A percentile compares a stretch with the other conserved stretches of the same genome.
These are phyloP conservation scores for Paralvinella palmiformis DNA, from an alignment of 1,140 invertebrate species.

Conservation along the genomic window DNA sequence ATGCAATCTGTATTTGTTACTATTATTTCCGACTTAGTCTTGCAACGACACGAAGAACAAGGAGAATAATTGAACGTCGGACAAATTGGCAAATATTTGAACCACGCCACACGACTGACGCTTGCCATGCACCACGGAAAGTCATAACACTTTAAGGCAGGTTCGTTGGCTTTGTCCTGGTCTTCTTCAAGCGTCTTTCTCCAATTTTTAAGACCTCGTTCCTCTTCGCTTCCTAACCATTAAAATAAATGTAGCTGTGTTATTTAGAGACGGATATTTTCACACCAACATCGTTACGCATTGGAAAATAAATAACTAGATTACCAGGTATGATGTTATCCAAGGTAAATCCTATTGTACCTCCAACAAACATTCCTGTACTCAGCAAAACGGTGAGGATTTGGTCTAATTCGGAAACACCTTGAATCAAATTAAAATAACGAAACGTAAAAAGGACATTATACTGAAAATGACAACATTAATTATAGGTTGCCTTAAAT, in stretches of 20 bases:
- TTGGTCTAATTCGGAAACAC: slow-evolving; percentile 25
- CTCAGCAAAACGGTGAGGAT: slow-evolving; percentile 35
- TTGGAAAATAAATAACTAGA: too few relatives aligned
- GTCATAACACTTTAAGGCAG: neutral
- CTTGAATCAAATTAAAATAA: neutral
- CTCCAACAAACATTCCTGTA: slow-evolving; percentile 42
- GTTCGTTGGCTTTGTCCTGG: neutral
- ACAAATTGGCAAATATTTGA: slow-evolving; percentile 7
- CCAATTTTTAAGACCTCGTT: slow-evolving; percentile 12
- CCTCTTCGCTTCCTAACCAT: slow-evolving; percentile 15
- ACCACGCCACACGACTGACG: slow-evolving; percentile 6
- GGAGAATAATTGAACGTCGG: too few relatives aligned
- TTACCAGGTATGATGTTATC: slow-evolving; percentile 43
- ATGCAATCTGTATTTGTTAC: too few relatives aligned
- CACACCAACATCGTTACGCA: too few relatives aligned
- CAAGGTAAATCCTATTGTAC: slow-evolving; percentile 34
- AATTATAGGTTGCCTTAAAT: too few relatives aligned
- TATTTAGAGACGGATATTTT: too few relatives aligned
- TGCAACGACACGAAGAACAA: too few relatives aligned
- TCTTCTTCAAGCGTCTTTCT: neutral
- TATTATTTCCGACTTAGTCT: too few relatives aligned
- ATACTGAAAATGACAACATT: too few relatives aligned
- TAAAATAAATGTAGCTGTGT: too few relatives aligned
- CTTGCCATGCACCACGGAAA: neutral
- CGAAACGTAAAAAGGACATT: too few relatives aligned